Conservation (phyloP, 2,113 vertebrate species). For the Carollia perspicillata region DNA sequence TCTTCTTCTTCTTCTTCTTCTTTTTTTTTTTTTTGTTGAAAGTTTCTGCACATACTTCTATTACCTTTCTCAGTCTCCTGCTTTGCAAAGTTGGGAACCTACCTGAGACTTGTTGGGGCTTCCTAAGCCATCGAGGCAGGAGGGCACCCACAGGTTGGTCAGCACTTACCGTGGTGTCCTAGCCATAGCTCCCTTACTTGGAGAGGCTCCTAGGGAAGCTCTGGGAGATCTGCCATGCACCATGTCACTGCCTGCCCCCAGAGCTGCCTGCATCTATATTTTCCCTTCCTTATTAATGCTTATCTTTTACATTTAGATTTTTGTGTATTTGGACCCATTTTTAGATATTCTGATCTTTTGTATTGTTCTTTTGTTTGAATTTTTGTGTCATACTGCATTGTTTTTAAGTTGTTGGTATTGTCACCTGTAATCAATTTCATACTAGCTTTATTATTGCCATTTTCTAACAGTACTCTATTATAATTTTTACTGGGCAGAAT, state of each 20-base stretch:
- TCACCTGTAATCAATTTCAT: not conserved
- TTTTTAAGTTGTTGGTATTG: not conserved
- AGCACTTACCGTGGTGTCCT: not conserved
- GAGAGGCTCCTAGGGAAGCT: not conserved
- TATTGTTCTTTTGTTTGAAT: not conserved
- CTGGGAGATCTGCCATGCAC: not conserved
- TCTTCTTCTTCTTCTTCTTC: no score
- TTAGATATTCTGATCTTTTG: not conserved
- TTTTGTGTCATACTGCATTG: not conserved
- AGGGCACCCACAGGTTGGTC: not conserved
- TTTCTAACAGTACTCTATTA: not conserved
- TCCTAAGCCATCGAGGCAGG: not conserved
- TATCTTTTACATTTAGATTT: not conserved
- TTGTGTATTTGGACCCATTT: not conserved
- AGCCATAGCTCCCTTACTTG: not conserved
- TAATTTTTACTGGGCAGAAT: not conserved
- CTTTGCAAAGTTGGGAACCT: not conserved
- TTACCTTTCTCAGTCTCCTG: not conserved
- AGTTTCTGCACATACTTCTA: not conserved
- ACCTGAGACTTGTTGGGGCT: not conserved
- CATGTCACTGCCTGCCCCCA: not conserved
- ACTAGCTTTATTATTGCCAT: not conserved
- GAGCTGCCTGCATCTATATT: not conserved
- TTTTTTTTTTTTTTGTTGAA: not conserved
- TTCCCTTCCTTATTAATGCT: not conserved